Conservation (phyloP, 2,113 vertebrate genomes). For the Psammodynastes pulverulentus region DNA sequence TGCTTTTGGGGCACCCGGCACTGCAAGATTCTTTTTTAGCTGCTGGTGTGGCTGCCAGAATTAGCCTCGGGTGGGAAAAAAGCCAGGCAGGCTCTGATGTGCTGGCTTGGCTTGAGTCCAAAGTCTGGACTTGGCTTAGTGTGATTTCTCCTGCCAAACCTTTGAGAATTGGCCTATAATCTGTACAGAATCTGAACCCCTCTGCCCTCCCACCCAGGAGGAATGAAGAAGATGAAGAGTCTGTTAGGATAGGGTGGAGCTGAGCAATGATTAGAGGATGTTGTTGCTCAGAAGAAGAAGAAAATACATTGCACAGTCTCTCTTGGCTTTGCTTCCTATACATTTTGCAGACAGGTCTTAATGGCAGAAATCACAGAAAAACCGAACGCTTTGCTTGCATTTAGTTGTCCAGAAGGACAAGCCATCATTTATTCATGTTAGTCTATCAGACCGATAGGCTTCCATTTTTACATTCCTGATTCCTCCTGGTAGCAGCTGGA, state of each 20-base stretch:
- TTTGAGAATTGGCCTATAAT: background rate
- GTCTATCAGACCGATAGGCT: background rate
- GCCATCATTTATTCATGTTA: background rate
- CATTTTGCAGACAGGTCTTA: background rate
- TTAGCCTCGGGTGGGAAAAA: accelerated
- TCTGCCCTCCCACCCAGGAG: background rate
- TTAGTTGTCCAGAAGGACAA: background rate
- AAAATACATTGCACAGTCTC: background rate
- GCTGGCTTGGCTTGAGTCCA: background rate
- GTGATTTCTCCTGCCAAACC: conserved; percentile 48
- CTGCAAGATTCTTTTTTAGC: background rate
- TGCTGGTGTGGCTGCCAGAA: background rate
- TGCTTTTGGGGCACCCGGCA: background rate
- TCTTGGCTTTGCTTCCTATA: background rate
- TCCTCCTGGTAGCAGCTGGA: background rate
- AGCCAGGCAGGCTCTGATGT: background rate
- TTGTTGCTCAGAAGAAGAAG: background rate
- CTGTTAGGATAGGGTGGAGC: background rate
- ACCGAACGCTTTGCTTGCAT: background rate
- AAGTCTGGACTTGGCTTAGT: background rate
- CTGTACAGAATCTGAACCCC: background rate
- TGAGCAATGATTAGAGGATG: background rate
- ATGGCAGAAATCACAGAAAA: background rate
- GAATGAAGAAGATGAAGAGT: background rate
- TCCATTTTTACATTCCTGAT: background rate